A percentile compares a stretch with the other conserved stretches of the same genome.
Evolutionary conservation across 2,888 invertebrate species (phyloP).

Genomic region (Archips xylosteana): DNA sequence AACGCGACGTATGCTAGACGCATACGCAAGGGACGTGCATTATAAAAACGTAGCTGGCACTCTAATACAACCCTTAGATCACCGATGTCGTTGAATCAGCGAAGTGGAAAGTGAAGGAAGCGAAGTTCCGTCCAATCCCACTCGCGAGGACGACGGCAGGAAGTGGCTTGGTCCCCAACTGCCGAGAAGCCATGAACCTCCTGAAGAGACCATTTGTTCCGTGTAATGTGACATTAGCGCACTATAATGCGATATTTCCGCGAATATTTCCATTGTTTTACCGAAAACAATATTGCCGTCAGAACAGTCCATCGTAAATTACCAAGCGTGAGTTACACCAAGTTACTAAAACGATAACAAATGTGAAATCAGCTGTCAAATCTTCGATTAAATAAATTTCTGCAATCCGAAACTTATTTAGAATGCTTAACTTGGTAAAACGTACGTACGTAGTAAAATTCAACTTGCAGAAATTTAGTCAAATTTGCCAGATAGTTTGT

Average conservation of each 20-base stretch:
- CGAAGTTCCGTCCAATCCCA: conserved; percentile 66
- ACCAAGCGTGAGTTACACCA: neutral
- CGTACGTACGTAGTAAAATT: no score
- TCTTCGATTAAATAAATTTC: no score
- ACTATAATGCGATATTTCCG: conserved; percentile 33
- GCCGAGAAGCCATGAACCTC: conserved; percentile 22
- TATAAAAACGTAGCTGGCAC: neutral
- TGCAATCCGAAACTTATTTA: no score
- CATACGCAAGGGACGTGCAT: neutral
- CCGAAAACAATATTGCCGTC: neutral
- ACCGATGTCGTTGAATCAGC: conserved; percentile 54
- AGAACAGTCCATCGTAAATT: neutral
- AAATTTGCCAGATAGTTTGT: no score
- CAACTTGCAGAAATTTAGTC: no score
- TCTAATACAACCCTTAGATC: conserved; percentile 52
- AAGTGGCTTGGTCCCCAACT: conserved; percentile 21
- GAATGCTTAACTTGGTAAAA: no score
- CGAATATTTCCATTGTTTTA: conserved; percentile 5
- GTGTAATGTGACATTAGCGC: conserved; percentile 23
- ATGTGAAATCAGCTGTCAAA: no score
- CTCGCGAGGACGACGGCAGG: conserved; percentile 46
- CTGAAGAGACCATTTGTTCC: conserved; percentile 27
- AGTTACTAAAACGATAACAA: neutral
- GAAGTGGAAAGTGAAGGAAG: conserved; percentile 72
- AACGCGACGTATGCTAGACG: neutral